Percentiles rank a stretch among this genome's conserved stretches.
Conservation (phyloP, 2,888 invertebrate genomes). For the Lithophane socia region DNA sequence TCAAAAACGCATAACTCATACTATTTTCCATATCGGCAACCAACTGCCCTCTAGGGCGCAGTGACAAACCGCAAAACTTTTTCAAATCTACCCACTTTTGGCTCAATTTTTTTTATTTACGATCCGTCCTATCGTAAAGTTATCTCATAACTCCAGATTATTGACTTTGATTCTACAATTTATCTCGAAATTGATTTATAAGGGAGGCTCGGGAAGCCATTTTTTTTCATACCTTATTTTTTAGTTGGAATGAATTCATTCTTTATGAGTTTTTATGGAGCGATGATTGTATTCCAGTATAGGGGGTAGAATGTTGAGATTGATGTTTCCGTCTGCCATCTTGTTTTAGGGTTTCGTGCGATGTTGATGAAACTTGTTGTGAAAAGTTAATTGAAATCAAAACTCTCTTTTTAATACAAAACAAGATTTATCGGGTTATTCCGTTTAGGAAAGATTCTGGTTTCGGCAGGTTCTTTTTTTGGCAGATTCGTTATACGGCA, state of each 20-base stretch:
- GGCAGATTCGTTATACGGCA: too few relatives aligned
- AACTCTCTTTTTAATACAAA: background rate
- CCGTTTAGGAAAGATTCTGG: too few relatives aligned
- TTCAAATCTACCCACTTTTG: slow-evolving; percentile 41
- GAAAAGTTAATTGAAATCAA: background rate
- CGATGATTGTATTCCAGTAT: slow-evolving; percentile 23
- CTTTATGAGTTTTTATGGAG: slow-evolving; percentile 44
- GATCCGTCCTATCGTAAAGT: slow-evolving; percentile 55
- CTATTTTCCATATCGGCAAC: slow-evolving; percentile 25
- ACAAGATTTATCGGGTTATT: too few relatives aligned
- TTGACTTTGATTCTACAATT: slow-evolving; percentile 67
- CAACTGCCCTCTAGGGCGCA: slow-evolving; percentile 37
- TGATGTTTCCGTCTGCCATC: slow-evolving; percentile 17
- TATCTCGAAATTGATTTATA: slow-evolving; percentile 61
- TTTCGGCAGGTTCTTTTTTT: too few relatives aligned
- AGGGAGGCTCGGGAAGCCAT: slow-evolving; percentile 19
- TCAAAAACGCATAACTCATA: background rate
- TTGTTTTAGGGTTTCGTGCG: slow-evolving; percentile 26
- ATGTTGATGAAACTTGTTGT: background rate
- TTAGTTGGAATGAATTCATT: slow-evolving; percentile 45
- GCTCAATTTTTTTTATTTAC: slow-evolving; percentile 56
- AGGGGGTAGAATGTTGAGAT: slow-evolving; percentile 20
- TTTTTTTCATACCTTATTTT: slow-evolving; percentile 50
- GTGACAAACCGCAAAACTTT: slow-evolving; percentile 35
- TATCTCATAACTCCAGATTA: slow-evolving; percentile 65